phyloP scores from a whole-genome alignment of 2,797 vertebrate genomes.

The Lepilemur septentrionalis region DNA sequence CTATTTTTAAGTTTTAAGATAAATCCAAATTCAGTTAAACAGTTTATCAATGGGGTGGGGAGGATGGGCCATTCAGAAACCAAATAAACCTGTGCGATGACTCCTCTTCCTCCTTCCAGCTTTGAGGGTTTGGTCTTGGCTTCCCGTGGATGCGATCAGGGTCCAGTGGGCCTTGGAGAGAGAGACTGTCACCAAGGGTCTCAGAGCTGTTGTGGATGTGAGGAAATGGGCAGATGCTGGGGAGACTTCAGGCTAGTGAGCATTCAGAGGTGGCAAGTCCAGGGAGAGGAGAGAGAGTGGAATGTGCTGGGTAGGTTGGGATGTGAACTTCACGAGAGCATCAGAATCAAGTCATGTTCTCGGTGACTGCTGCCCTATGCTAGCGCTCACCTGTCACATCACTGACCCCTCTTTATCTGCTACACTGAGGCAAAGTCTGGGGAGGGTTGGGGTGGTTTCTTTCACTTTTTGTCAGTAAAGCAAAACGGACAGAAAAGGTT shows the following conservation, averaged over 20 bases:
- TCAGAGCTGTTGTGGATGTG: background rate
- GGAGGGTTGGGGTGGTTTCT: background rate
- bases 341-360: background rate
- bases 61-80: background rate
- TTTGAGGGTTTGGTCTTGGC: background rate
- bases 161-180: background rate
- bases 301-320: background rate
- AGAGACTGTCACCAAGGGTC: background rate
- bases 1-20: background rate
- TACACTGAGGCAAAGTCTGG: background rate
- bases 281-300: background rate
- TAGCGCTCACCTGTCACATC: background rate
- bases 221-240: background rate
- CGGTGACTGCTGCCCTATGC: fast-evolving
- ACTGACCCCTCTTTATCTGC: background rate
- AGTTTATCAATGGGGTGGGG: background rate
- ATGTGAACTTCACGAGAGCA: background rate
- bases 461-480: background rate
- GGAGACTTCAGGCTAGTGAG: background rate
- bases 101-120: background rate
- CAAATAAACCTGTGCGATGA: background rate
- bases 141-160: background rate
- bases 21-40: background rate
- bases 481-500: background rate
- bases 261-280: background rate